Conservation (phyloP, 35 echinoderm and acorn worm genomes). For the Heliocidaris erythrogramma region DNA sequence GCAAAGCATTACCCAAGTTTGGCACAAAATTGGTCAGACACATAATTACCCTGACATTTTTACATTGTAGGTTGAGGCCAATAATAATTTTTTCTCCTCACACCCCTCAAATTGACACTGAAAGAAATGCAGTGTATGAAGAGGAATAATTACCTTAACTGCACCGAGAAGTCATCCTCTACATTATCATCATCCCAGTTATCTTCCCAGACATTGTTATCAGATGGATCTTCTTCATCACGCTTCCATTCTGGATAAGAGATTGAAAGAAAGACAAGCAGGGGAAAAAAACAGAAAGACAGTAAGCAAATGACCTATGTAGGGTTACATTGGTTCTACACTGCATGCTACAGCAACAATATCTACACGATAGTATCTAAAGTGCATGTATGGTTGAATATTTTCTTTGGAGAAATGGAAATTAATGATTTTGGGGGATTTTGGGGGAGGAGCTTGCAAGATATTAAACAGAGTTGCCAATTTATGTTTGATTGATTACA, state of each 20-base stretch:
- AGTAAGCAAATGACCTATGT: background rate
- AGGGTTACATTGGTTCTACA: background rate
- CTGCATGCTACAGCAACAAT: background rate
- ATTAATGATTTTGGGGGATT: too few relatives aligned
- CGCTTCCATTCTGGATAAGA: constrained; percentile 76
- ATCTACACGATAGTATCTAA: too few relatives aligned
- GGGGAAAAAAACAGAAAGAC: background rate
- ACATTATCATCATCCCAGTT: constrained; percentile 98
- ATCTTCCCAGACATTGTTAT: constrained; percentile 98
- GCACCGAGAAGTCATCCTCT: constrained; percentile 93
- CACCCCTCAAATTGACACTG: too few relatives aligned
- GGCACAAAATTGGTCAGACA: background rate
- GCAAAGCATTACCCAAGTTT: background rate
- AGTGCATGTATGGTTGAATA: too few relatives aligned
- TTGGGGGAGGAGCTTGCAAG: too few relatives aligned
- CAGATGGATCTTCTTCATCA: constrained; percentile 84
- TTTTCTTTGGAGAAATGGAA: too few relatives aligned
- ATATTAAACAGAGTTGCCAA: too few relatives aligned
- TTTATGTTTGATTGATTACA: too few relatives aligned
- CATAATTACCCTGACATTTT: too few relatives aligned
- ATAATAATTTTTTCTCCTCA: too few relatives aligned
- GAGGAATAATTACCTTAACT: constrained; percentile 67
- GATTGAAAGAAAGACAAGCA: background rate
- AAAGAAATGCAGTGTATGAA: too few relatives aligned
- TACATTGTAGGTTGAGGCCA: too few relatives aligned